phyloP scores from a whole-genome alignment of 2,113 vertebrate species.

The Notarius quadriscutis region DNA sequence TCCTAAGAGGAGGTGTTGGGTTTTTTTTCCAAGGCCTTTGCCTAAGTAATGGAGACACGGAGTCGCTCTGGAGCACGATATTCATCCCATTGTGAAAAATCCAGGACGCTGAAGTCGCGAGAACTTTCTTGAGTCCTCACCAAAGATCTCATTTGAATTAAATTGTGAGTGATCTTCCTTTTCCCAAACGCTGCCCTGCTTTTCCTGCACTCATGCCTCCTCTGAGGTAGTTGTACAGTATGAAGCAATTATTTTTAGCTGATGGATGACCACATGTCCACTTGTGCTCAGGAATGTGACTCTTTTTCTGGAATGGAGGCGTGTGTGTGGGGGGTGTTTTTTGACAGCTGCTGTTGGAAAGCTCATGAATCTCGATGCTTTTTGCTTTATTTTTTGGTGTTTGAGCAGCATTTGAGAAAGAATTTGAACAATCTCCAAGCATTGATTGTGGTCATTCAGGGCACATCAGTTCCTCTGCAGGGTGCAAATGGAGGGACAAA shows the following conservation, averaged over 20 bases:
- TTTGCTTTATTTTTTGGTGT: conserved; percentile 54
- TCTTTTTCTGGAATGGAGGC: not conserved
- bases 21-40: not conserved
- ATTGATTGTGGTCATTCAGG: conserved; percentile 56
- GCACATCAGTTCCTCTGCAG: conserved; percentile 51
- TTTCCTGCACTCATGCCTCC: not conserved
- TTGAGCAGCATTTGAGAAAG: conserved; percentile 59
- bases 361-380: conserved; percentile 52
- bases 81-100: not conserved
- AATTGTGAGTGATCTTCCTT: not conserved
- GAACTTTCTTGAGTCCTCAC: not conserved
- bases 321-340: not conserved
- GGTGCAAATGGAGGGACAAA: conserved; percentile 44
- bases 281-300: conserved; percentile 28
- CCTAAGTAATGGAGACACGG: not conserved
- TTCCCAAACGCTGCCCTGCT: not conserved
- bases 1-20: not conserved
- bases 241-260: conserved; percentile 28
- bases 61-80: not conserved
- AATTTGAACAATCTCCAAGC: conserved; percentile 44
- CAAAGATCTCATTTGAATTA: not conserved
- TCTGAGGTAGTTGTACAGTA: conserved; percentile 36
- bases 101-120: not conserved
- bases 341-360: conserved; percentile 16
- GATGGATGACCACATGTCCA: conserved; percentile 22